These are phyloP conservation scores for Carcharodon carcharias DNA, from an alignment of 2,797 vertebrate genomes.

Conservation along the genomic window DNA sequence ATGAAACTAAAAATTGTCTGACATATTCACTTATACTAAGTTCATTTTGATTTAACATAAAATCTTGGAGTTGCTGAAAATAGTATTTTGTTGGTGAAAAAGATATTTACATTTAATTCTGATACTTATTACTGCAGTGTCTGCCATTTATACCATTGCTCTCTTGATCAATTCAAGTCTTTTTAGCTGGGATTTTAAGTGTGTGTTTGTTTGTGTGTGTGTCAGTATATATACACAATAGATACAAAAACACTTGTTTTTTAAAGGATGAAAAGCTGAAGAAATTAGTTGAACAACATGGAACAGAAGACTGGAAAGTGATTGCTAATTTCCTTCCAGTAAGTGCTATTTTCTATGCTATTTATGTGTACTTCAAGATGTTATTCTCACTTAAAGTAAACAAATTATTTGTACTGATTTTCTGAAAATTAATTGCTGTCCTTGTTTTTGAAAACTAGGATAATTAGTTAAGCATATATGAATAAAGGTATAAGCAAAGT, in stretches of 20 bases:
- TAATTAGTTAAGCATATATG: background rate
- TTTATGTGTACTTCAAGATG: background rate
- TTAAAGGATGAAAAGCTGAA: conserved; percentile 93
- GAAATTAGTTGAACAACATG: conserved; percentile 90
- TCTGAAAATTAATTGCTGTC: background rate
- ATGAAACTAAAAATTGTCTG: background rate
- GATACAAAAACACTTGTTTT: conserved; percentile 44
- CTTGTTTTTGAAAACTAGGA: conserved; percentile 43
- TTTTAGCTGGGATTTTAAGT: conserved; percentile 32
- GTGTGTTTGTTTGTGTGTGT: background rate
- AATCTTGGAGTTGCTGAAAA: background rate
- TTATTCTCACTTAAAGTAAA: background rate
- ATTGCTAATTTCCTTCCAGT: conserved; percentile 92
- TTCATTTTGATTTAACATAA: background rate
- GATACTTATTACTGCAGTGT: background rate
- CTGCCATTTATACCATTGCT: conserved; percentile 40
- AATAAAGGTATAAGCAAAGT: background rate
- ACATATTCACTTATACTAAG: background rate
- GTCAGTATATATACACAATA: background rate
- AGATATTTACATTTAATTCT: background rate
- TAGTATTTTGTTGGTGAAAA: background rate
- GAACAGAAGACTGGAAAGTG: conserved; percentile 97
- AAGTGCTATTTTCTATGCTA: conserved; percentile 52
- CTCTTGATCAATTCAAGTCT: conserved; percentile 43
- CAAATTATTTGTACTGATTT: background rate